Evolutionary conservation across 1,140 invertebrate species (phyloP), one percentile per base, ranked within the genome.

Genomic region (Aphelinus certus): DNA sequence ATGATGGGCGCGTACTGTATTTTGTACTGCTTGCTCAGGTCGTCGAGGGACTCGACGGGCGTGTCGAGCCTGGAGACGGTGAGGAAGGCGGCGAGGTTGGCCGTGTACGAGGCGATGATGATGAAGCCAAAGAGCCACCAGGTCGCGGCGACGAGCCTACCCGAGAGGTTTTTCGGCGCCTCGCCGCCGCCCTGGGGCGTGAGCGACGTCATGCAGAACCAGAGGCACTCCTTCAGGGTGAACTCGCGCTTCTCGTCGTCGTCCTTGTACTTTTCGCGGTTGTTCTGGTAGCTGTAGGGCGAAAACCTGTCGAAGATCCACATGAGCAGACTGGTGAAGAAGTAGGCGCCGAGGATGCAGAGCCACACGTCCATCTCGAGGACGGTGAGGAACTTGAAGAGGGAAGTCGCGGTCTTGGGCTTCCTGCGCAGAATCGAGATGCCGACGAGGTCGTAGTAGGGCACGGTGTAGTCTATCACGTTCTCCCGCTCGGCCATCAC

Each of bases 41-140:
- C 96, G 78, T 98, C 97, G 71, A 98, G 86, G 0, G 95, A 96
- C 81, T 97, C 96, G 58, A 99, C 94, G 0, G 96, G 95, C 0
- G 95, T 95, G 76, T 98, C 97, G 81, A 98, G 88, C 55, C 96
- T 91, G 0, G 96, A 97, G 0, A 98, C 97, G 0, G 97, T 98
- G 61, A 98, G 88, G 81, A 97, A 97, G 6, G 97, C 97, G 48
- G 97, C 97, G 80, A 98, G 90, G 87, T 98, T 99, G 5, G 97
- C 97, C 0, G 97, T 98, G 86, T 99, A 99, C 0, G 96, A 98
- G n/a, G 97, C 97, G 82, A 98, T 98, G 62, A 99, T 97, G 82
- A 98, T 98, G 85, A 98, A 98, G 2, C 96, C 96, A 87, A 98
- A 98, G 3, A 98, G 87, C 97, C 97, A 99, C 97, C 97, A 98